Evolutionary conservation across 1,140 invertebrate genomes (phyloP), one percentile per base, ranked within the genome.

Genomic region (Drosophila pallidifrons): DNA sequence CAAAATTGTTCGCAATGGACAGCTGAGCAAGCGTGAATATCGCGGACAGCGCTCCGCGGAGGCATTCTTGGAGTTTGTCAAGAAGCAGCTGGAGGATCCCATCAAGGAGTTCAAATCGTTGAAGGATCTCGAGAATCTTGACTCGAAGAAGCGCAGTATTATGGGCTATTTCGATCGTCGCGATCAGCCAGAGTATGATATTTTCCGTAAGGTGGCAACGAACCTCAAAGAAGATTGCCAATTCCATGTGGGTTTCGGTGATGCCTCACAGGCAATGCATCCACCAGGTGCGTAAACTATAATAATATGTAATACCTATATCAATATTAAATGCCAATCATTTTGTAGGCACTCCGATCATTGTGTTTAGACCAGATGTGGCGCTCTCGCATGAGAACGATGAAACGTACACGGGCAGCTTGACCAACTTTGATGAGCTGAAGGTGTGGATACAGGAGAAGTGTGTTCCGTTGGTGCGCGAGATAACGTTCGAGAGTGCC

Each of bases 401-500:
- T 92, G 96, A 97, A 92, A 97, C 96, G 6, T 98, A 95, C 82
- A 95, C 93, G 15, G 96, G 96, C 3, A 95, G 94, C 79, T 86
- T 96, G 46, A 93, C 93, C 7, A 96, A 94, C 88, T 97, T 96
- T 87, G 96, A 97, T 86, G 96, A 97, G 77, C 82, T 96, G 1
- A 95, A 97, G 79, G 95, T 96, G 60, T 99, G 98, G 99, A 94
- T 96, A 1, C 96, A 96, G 69, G 96, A 96, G 58, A 97, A 96
- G 88, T 99, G 99, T 92, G 96, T 98, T 11, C 96, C 97, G 1
- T 92, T 97, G 20, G 97, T 98, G 0, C 93, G 97, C 65, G 98
- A 99, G 93, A 99, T 99, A 51, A 99, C 98, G 3, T 99, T 99
- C 93, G 98, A 99, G 94, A 99, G 99, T 95, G 99, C 99, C 16